A percentile compares a stretch with the other conserved stretches of the same genome.
These are phyloP conservation scores for Fragum sueziense DNA, from an alignment of 2,888 invertebrate genomes.

Conservation along the genomic window DNA sequence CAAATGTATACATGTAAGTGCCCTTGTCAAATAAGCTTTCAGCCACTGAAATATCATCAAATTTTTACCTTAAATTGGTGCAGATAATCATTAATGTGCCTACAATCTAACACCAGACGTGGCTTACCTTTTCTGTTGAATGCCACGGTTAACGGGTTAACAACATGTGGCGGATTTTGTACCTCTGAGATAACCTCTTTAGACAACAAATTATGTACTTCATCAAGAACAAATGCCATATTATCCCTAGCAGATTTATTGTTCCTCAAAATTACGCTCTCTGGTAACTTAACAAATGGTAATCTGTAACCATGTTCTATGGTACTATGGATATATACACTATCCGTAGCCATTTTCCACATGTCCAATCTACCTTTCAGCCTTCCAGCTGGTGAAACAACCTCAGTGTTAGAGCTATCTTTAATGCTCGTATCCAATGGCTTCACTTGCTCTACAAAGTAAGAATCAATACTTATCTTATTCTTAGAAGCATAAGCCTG, in stretches of 20 bases:
- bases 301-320: slow-evolving; percentile 32
- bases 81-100: slow-evolving; percentile 47
- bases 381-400: slow-evolving; percentile 25
- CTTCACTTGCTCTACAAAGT: too few relatives aligned
- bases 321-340: slow-evolving; percentile 8
- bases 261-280: slow-evolving; percentile 6
- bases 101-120: slow-evolving; percentile 38
- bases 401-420: too few relatives aligned
- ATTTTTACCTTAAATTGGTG: slow-evolving; percentile 26
- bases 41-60: not conserved
- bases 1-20: not conserved
- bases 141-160: slow-evolving; percentile 45
- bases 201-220: slow-evolving; percentile 28
- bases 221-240: slow-evolving; percentile 18
- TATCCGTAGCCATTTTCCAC: slow-evolving; percentile 21
- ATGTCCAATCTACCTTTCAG: not conserved
- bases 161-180: slow-evolving; percentile 1
- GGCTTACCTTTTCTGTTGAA: slow-evolving; percentile 30
- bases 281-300: slow-evolving; percentile 23
- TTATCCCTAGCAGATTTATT: slow-evolving; percentile 39
- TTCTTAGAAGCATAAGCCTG: too few relatives aligned
- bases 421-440: too few relatives aligned
- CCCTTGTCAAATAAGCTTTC: not conserved
- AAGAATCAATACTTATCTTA: too few relatives aligned
- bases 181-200: slow-evolving; percentile 32